These are phyloP conservation scores for Minunthozetes semirufus DNA, from an alignment of 2,888 invertebrate species.

Conservation along the genomic window DNA sequence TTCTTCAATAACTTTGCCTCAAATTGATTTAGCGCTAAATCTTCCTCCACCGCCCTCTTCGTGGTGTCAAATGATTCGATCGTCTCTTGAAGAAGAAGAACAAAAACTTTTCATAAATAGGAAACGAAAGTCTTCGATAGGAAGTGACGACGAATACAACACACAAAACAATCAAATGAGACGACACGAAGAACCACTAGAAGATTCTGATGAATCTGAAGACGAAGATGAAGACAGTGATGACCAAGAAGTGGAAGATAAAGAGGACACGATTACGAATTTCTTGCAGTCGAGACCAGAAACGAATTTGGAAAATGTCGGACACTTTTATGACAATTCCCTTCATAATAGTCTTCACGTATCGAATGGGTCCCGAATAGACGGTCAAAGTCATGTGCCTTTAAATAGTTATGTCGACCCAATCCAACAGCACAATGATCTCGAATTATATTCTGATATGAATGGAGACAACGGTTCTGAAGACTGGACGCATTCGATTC, in stretches of 20 bases:
- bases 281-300: slow-evolving; percentile 4
- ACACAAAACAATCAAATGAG: not conserved
- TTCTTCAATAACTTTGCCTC: not conserved
- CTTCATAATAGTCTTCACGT: slow-evolving; percentile 19
- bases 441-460: slow-evolving; percentile 17
- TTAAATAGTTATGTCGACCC: slow-evolving; percentile 20
- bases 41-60: slow-evolving; percentile 41
- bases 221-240: slow-evolving; percentile 27
- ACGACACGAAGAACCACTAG: slow-evolving; percentile 2
- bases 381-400: slow-evolving; percentile 24
- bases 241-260: slow-evolving; percentile 25
- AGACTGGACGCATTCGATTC: slow-evolving; percentile 18
- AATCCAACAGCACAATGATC: slow-evolving; percentile 20
- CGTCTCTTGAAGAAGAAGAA: slow-evolving; percentile 23
- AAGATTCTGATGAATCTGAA: slow-evolving; percentile 25
- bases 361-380: not conserved
- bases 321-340: slow-evolving; percentile 21
- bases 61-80: slow-evolving; percentile 36
- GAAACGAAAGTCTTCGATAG: slow-evolving; percentile 35
- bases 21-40: slow-evolving; percentile 38
- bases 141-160: slow-evolving; percentile 30
- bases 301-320: slow-evolving; percentile 12
- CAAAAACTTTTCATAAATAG: slow-evolving; percentile 33
- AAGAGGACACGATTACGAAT: not conserved
- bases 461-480: slow-evolving; percentile 25